Percentiles rank a stretch among this genome's conserved stretches.
These are phyloP conservation scores for Acanthosepion pharaonis DNA, from an alignment of 2,888 invertebrate species.

Conservation along the genomic window DNA sequence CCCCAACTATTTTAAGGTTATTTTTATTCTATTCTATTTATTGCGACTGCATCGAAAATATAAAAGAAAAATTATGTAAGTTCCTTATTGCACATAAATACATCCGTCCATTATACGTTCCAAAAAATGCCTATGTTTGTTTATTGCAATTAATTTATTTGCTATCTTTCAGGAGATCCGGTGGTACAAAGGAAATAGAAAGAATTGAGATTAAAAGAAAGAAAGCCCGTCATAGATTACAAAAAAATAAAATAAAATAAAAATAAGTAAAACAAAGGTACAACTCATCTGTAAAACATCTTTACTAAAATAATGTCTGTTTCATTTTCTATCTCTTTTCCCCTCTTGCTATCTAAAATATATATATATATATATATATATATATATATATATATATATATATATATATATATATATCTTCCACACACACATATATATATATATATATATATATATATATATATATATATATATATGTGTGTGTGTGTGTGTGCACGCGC, in stretches of 20 bases:
- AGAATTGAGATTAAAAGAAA: background rate
- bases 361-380: background rate
- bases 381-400: background rate
- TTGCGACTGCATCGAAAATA: background rate
- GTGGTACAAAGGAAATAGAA: background rate
- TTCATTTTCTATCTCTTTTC: too few species aligned
- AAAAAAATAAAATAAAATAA: background rate
- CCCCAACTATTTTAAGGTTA: background rate
- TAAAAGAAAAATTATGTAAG: background rate
- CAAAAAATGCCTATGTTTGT: background rate
- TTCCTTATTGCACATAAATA: slow-evolving; percentile 4
- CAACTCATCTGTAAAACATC: background rate
- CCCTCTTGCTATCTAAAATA: background rate
- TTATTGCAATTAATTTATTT: slow-evolving; percentile 20
- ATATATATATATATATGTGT: too few species aligned
- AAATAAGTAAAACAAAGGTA: too few species aligned
- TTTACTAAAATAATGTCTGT: background rate
- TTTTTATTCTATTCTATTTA: background rate
- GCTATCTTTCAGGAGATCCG: background rate
- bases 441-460: too few species aligned
- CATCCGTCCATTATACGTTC: background rate
- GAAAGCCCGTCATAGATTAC: background rate
- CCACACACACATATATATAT: too few species aligned
- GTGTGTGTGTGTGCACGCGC: too few species aligned
- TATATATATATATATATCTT: background rate